Evolutionary conservation across 2,888 invertebrate species (phyloP).

Genomic region (Drosophila barbarae): DNA sequence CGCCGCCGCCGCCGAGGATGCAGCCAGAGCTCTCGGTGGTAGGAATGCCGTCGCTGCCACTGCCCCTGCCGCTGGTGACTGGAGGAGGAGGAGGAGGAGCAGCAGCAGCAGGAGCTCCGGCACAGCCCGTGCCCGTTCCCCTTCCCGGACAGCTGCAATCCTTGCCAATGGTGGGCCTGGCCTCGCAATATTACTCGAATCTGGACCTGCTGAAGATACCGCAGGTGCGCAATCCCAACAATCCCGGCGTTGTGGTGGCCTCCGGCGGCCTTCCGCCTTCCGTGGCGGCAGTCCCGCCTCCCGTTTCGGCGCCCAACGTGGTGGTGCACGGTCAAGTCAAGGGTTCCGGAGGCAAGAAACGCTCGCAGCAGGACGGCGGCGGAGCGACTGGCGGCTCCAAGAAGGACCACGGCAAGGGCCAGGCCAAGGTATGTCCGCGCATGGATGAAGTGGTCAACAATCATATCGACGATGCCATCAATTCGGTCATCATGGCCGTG

Average conservation of each 20-base stretch:
- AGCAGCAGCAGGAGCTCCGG: neutral
- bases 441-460: constrained; percentile 77
- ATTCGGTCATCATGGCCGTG: constrained; percentile 75
- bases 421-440: constrained; percentile 53
- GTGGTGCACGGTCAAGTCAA: neutral
- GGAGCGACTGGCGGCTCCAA: constrained; percentile 24
- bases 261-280: neutral
- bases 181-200: constrained; percentile 73
- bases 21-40: constrained; percentile 30
- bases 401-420: constrained; percentile 37
- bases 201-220: constrained; percentile 75
- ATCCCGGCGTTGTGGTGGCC: constrained; percentile 2
- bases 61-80: constrained; percentile 14
- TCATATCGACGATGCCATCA: constrained; percentile 77
- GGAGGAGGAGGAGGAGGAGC: constrained; percentile 11
- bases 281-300: neutral
- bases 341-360: constrained; percentile 43
- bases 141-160: constrained; percentile 13
- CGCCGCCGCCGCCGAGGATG: constrained; percentile 11
- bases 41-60: neutral
- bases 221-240: constrained; percentile 70
- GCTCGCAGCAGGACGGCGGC: constrained; percentile 20
- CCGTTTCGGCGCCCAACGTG: neutral
- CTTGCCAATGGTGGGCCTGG: constrained; percentile 16
- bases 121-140: constrained; percentile 1